Evolutionary conservation across 2,113 vertebrate species (phyloP).

Genomic region (Coracopsis vasa): DNA sequence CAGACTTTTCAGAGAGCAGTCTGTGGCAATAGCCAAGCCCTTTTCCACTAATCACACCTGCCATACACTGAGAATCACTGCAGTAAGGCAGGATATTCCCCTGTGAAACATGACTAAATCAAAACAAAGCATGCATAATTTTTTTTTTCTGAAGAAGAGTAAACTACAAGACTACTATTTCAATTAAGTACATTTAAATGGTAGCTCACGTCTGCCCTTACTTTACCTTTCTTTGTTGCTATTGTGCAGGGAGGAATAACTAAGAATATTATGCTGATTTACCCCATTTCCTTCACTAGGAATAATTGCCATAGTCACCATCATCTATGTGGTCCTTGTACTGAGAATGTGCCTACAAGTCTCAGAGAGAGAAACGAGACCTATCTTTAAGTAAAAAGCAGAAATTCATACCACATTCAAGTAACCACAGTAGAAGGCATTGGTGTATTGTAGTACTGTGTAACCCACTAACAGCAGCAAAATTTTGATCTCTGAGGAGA

Average conservation of each 20-base stretch:
- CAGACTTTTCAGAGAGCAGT: background rate
- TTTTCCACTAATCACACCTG: background rate
- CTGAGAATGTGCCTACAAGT: background rate
- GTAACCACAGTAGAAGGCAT: background rate
- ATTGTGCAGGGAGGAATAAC: rapidly evolving
- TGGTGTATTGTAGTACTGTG: background rate
- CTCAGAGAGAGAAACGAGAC: background rate
- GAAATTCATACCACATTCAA: background rate
- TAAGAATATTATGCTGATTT: background rate
- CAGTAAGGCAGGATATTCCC: background rate
- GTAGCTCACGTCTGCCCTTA: background rate
- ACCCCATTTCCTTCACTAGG: background rate
- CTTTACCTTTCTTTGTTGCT: background rate
- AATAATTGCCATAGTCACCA: background rate
- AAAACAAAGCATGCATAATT: background rate
- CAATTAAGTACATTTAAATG: background rate
- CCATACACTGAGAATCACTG: background rate
- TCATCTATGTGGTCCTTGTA: background rate
- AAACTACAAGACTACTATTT: background rate
- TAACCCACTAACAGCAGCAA: background rate
- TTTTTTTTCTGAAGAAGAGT: background rate
- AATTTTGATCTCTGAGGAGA: background rate
- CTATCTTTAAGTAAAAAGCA: background rate
- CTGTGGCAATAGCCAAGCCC: background rate
- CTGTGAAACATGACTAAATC: background rate